Base-by-base conservation (phyloP, 2,113 vertebrate genomes). In the Thunnus thynnus region DNA sequence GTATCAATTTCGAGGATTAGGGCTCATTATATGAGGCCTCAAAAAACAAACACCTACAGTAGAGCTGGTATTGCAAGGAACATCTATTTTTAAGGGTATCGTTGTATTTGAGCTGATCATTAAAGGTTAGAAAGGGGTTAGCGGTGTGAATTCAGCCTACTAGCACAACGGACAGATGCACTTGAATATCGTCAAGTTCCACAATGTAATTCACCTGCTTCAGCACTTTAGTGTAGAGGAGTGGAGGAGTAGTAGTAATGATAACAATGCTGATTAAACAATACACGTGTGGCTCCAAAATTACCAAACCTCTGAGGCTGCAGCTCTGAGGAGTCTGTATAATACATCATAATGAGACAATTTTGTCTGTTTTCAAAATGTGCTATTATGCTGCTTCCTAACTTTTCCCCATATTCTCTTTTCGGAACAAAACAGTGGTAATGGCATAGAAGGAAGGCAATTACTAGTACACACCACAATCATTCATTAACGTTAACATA, bases 241-340 rank as follows among this genome's bases (percentile, higher is more conserved):
- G 76, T 66, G 58, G 60, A 85, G 67, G 22, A 82, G 68, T 52
- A 83, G 63, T 67, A 22, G 69, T 87, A 90, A 88, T 88, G 87
- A 87, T 92, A 88, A 88, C 80, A 83, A 64, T 84, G 72, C 85
- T 91, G 77, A 93, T 89, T 87, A 87, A 91, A 90, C 75, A 78
- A 84, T 82, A 85, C 85, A 85, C 55, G 14, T 60, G 79, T 80
- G 82, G 69, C 17, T 70, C 56, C 65, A 70, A 86, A 86, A 88
- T 89, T 48, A 83, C 75, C 67, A 85, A 85, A 85, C 55, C 72
- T 86, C 74, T 64, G 55, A 86, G 75, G 57, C 85, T 72, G 82
- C 60, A 68, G 78, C 89, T 88, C 55, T 68, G 55, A 73, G 67
- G 76, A 83, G 74, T 88, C 63, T 77, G 47, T 82, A 55, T 77